Evolutionary conservation across 92 coral and sea anemone species (phyloP).

Genomic region (Palythoa heliodiscus): DNA sequence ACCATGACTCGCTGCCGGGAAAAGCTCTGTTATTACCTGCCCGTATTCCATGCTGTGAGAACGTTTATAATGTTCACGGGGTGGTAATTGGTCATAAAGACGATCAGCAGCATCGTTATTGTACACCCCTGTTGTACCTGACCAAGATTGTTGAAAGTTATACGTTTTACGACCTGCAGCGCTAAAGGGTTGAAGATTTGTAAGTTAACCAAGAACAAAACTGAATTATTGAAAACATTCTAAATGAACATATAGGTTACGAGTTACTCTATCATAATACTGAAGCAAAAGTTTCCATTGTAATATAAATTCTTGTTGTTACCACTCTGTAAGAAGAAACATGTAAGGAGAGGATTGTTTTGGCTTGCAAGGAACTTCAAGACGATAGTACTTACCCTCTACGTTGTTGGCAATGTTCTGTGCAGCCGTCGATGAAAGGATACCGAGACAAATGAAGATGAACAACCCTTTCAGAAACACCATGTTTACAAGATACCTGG

Average conservation of each 20-base stretch:
- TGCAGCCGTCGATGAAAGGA: background rate
- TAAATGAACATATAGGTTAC: background rate
- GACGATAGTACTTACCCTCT: background rate
- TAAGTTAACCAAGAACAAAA: background rate
- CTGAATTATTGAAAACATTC: background rate
- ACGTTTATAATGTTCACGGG: background rate
- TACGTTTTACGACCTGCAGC: background rate
- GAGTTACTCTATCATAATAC: background rate
- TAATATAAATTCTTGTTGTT: background rate
- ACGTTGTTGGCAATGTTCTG: conserved; percentile 20
- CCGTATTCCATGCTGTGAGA: conserved; percentile 13
- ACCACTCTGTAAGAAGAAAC: background rate
- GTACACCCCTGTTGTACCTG: background rate
- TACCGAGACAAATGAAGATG: background rate
- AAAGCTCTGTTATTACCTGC: background rate
- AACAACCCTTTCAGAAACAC: background rate
- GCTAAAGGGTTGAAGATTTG: background rate
- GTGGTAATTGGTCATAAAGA: conserved; percentile 7
- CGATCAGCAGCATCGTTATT: background rate
- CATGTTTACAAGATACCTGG: background rate
- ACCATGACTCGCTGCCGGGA: background rate
- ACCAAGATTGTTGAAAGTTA: background rate
- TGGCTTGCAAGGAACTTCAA: background rate
- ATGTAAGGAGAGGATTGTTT: background rate
- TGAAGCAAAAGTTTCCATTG: background rate